Base-by-base conservation (phyloP, 2,888 invertebrate genomes). In the Leucophora obtusa region DNA sequence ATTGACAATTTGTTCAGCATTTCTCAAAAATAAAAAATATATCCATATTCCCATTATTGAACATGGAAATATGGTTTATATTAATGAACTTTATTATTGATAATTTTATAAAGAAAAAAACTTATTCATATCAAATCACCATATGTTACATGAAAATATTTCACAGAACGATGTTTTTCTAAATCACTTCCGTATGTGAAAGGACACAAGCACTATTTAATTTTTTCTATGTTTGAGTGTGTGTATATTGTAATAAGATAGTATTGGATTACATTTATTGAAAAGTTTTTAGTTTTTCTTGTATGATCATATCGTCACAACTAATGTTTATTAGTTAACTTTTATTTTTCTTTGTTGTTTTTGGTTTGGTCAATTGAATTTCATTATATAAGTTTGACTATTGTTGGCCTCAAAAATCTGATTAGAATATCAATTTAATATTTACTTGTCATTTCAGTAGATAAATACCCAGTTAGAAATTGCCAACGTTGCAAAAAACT, bases 71-170 rank as follows among this genome's bases (percentile, higher is more conserved):
- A 21, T 70, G 35, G 6, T 70, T 58, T 73, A 21, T 43, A 60
- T 69, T 75, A 62, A 75, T 28, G 56, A 54, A 66, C 47, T 28
- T 35, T 33, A 53, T 54, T 71, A 54, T 53, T 54, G 38, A 54
- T 53, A 70, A 51, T 35, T 51, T 59, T 24, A 43, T 43, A 43
- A n/a, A 9, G 8, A 8, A 53, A n/a, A 35, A 50, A 9, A 35
- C 43, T 2, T 33, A 53, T 35, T 10, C 43, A 15, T 8, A 18
- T 18, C 9, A n/a, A 60, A 24, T n/a, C 38, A 33, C 17, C 74
- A 74, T 58, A 53, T 74, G 74, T 74, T 74, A 38, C 66, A 24
- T 4, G 15, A 10, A n/a, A 38, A 60, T 60, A 60, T 60, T 60
- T 60, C 59, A 43, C 21, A 56, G 11, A 18, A 11, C 38, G 10